These are phyloP conservation scores for Crotophaga sulcirostris DNA, from an alignment of 2,113 vertebrate genomes.

Conservation along the genomic window DNA sequence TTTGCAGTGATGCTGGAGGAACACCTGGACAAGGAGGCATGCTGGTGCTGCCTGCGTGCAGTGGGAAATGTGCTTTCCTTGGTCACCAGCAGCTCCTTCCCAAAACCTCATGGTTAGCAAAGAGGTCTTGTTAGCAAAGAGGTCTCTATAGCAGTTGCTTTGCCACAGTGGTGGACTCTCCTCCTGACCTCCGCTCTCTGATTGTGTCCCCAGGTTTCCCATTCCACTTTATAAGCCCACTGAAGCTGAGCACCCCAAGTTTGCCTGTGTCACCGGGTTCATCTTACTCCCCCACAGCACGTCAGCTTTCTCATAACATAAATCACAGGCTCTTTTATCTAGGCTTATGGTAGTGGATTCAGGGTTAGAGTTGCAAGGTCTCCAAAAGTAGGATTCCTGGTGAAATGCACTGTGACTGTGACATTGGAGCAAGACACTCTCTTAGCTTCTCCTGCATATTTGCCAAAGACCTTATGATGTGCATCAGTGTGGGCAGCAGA, in stretches of 20 bases:
- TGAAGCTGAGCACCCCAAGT: background rate
- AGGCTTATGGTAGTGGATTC: background rate
- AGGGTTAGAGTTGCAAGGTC: background rate
- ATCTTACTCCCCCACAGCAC: background rate
- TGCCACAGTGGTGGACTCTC: background rate
- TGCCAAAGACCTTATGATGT: background rate
- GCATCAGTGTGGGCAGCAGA: background rate
- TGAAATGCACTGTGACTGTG: background rate
- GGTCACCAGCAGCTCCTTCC: background rate
- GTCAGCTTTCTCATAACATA: background rate
- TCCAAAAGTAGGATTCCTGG: background rate
- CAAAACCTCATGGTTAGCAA: background rate
- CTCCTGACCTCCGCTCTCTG: background rate
- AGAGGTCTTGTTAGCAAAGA: background rate
- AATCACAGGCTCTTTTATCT: background rate
- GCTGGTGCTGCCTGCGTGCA: background rate
- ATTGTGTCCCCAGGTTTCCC: accelerated
- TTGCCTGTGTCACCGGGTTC: background rate
- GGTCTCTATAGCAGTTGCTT: background rate
- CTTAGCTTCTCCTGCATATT: background rate
- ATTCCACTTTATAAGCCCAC: background rate
- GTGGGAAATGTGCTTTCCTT: background rate
- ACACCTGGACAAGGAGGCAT: background rate
- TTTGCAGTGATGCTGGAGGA: background rate
- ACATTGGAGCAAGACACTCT: background rate